Percentiles rank a stretch among this genome's conserved stretches.
Evolutionary conservation across 2,797 vertebrate genomes (phyloP).

Genomic region (Pseudomugil gertrudae): DNA sequence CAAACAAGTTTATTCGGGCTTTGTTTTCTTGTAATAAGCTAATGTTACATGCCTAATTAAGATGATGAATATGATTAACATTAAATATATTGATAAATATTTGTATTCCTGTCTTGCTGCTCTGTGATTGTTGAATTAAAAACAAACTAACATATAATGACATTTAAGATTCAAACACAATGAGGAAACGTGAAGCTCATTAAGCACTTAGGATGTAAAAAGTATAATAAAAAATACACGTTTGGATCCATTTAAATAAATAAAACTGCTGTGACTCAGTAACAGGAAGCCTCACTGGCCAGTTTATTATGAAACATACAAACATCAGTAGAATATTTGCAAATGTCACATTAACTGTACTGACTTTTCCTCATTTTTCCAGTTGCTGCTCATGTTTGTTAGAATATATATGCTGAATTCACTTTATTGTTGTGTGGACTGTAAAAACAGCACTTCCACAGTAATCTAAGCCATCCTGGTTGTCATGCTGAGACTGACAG

Average conservation of each 20-base stretch:
- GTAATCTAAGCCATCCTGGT: conserved; percentile 41
- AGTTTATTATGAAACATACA: conserved; percentile 37
- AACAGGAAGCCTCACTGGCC: conserved; percentile 23
- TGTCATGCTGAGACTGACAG: conserved; percentile 58
- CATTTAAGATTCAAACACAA: no score
- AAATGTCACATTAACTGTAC: conserved; percentile 34
- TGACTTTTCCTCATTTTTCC: conserved; percentile 42
- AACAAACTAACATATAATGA: not conserved
- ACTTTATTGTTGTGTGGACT: conserved; percentile 36
- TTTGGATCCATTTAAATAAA: conserved; percentile 27
- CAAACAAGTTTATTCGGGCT: not conserved
- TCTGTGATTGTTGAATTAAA: not conserved
- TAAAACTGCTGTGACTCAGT: conserved; percentile 18
- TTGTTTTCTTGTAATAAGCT: not conserved
- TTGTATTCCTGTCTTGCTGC: not conserved
- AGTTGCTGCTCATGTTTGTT: conserved; percentile 18
- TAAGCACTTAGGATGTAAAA: not conserved
- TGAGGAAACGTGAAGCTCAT: not conserved
- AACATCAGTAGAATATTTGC: conserved; percentile 33
- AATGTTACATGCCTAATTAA: not conserved
- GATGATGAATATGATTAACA: not conserved
- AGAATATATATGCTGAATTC: conserved; percentile 8
- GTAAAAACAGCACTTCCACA: conserved; percentile 43
- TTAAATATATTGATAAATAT: not conserved
- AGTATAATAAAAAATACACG: conserved; percentile 1